Evolutionary conservation across 2,888 invertebrate genomes (phyloP), one percentile per base, ranked within the genome.

Genomic region (Clepsis dumicolana): DNA sequence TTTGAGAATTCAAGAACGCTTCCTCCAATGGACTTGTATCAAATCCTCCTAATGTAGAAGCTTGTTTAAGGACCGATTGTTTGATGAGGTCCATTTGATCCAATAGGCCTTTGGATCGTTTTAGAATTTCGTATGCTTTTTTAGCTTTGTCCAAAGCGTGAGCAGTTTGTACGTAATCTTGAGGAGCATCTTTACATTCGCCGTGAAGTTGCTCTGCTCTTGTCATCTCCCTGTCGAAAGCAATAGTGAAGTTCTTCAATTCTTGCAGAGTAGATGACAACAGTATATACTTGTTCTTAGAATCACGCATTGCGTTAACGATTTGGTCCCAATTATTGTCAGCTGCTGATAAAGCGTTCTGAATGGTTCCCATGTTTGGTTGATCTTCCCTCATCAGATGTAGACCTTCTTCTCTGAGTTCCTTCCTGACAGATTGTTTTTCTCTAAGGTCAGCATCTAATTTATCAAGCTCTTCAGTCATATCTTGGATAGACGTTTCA

Each of bases 261-360:
- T 96, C 96, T 75, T 96, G 96, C 89, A 97, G 94, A 0, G 96
- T 96, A 44, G 95, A 95, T 38, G 96, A 95, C 65, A 97, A 94
- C 44, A 97, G 94, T 8, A 95, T 94, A 73, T 97, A 96, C 78
- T 96, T 96, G 74, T 96, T 95, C 77, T 96, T 96, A 65, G 96
- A 96, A 70, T 97, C 96, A 64, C 95, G 94, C 24, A 98, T 95
- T 63, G 95, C 94, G 73, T 97, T 96, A 62, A 96, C 96, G 0
- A 97, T 92, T 85, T 96, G 96, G 81, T 97, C 97, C 95, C 97
- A 98, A 74, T 96, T 96, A 65, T 96, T 95, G 79, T 98, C 98
- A 50, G 97, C 95, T 0, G 96, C 95, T 0, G 97, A 94, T 0
- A 98, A 87, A 56, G 96, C 95, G 75, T 96, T 96, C 86, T 98